Percentiles rank a stretch among this genome's conserved stretches.
Evolutionary conservation across 2,113 vertebrate species (phyloP).

Genomic region (Varanus salvator): DNA sequence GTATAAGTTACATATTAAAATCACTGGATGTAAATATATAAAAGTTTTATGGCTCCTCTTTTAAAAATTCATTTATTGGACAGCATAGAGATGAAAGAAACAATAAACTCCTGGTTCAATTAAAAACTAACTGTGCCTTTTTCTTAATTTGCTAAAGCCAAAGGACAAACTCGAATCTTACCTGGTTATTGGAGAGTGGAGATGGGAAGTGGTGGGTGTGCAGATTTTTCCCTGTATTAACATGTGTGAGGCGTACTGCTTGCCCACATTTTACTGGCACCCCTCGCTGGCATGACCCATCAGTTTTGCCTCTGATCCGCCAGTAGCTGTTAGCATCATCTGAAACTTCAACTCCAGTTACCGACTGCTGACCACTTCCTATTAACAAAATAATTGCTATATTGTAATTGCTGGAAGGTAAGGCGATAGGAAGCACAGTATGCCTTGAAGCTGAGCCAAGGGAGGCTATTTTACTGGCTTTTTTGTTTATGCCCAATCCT

Average conservation of each 20-base stretch:
- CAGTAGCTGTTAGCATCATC: conserved; percentile 99
- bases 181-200: conserved; percentile 94
- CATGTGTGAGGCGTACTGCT: conserved; percentile 90
- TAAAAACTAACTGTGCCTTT: neutral
- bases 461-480: neutral
- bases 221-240: conserved; percentile 94
- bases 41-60: neutral
- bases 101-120: neutral
- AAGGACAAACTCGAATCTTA: conserved; percentile 54
- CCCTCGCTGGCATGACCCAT: conserved; percentile 85
- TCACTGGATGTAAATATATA: neutral
- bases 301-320: conserved; percentile 87
- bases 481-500: neutral
- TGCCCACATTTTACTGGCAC: conserved; percentile 90
- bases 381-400: neutral
- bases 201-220: conserved; percentile 96
- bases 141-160: neutral
- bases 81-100: too few species aligned
- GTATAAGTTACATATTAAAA: neutral
- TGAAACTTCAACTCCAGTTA: conserved; percentile 92
- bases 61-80: too few species aligned
- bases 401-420: neutral
- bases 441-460: neutral
- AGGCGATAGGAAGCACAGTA: neutral
- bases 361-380: conserved; percentile 98